Conservation (phyloP, 1,140 invertebrate species). For the Cardiocondyla obscurior region DNA sequence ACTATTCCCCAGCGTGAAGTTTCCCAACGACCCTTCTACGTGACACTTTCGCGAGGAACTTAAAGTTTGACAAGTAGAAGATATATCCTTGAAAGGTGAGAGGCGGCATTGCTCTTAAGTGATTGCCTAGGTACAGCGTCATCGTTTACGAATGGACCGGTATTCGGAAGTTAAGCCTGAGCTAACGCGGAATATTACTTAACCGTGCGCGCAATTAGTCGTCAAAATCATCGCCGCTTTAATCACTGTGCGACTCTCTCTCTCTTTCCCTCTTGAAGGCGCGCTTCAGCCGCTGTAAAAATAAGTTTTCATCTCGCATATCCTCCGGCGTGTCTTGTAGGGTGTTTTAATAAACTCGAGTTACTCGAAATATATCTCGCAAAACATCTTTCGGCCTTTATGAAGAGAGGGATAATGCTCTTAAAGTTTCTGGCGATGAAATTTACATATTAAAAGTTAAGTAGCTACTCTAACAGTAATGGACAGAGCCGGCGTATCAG, state of each 20-base stretch:
- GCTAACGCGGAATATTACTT: background rate
- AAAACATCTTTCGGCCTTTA: background rate
- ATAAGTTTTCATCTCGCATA: background rate
- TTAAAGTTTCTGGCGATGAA: constrained; percentile 3
- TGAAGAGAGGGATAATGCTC: background rate
- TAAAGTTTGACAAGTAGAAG: constrained; percentile 47
- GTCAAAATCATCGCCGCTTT: background rate
- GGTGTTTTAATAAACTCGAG: constrained; percentile 8
- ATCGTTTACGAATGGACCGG: constrained; percentile 36
- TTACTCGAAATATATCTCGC: constrained; percentile 1
- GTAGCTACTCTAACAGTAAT: constrained; percentile 32
- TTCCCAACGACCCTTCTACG: constrained; percentile 23
- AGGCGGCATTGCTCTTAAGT: constrained; percentile 50
- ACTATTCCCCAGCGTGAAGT: background rate
- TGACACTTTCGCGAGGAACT: constrained; percentile 28
- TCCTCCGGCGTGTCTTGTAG: background rate
- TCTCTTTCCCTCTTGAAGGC: too few relatives aligned
- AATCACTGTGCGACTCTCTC: background rate
- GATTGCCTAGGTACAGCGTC: constrained; percentile 32
- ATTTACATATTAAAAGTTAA: constrained; percentile 51
- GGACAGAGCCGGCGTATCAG: constrained; percentile 23
- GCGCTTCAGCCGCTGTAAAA: background rate
- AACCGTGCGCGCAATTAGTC: background rate
- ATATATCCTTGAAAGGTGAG: constrained; percentile 55
- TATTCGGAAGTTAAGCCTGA: background rate